Conservation (phyloP, 2,888 invertebrate species). For the Helleia helle region DNA sequence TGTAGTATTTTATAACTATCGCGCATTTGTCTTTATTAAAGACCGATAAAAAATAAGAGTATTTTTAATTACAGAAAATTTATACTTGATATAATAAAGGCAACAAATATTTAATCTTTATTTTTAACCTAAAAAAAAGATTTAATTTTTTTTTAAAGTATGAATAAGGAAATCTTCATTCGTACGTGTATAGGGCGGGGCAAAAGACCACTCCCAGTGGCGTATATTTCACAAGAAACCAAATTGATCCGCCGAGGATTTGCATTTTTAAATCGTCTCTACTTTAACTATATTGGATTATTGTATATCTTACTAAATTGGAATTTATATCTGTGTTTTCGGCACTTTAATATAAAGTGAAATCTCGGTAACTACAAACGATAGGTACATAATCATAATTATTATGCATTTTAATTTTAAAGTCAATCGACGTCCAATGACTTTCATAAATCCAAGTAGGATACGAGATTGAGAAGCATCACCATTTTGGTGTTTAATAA, state of each 20-base stretch:
- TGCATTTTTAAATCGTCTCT: constrained; percentile 28
- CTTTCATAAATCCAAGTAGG: too few relatives aligned
- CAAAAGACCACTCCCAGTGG: constrained; percentile 38
- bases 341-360: too few relatives aligned
- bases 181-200: constrained; percentile 29
- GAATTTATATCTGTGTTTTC: not conserved
- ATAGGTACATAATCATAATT: too few relatives aligned
- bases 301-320: constrained; percentile 3
- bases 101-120: too few relatives aligned
- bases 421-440: too few relatives aligned
- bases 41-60: too few relatives aligned
- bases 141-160: too few relatives aligned
- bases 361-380: not conserved
- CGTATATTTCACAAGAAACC: constrained; percentile 33
- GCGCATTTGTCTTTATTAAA: too few relatives aligned
- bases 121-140: not conserved
- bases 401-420: too few relatives aligned
- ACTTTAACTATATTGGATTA: not conserved
- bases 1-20: too few relatives aligned
- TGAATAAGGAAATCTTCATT: not conserved
- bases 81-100: not conserved
- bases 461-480: too few relatives aligned
- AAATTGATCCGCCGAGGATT: constrained; percentile 38
- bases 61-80: not conserved
- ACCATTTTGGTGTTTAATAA: too few relatives aligned